Evolutionary conservation across 2,113 vertebrate species (phyloP).

Genomic region (Nasalis larvatus): DNA sequence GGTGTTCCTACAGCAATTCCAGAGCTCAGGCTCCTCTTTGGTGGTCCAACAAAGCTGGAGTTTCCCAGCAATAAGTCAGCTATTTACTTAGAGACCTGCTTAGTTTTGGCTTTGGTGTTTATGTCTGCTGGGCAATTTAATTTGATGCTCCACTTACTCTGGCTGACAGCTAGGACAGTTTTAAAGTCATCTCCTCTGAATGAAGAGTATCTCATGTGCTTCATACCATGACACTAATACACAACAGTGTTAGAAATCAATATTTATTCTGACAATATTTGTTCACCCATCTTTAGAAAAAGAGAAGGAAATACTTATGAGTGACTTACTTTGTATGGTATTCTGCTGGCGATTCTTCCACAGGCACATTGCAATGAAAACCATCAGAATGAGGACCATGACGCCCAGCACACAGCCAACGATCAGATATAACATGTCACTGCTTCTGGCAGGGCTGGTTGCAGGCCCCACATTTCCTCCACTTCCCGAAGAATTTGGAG

Average conservation of each 20-base stretch:
- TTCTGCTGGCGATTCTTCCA: slow-evolving; percentile 96
- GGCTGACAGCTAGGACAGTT: slow-evolving; percentile 29
- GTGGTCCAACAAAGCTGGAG: slow-evolving; percentile 36
- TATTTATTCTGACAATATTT: slow-evolving; percentile 37
- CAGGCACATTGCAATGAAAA: slow-evolving; percentile 96
- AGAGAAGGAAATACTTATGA: not conserved
- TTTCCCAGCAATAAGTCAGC: slow-evolving; percentile 42
- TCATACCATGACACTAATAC: not conserved
- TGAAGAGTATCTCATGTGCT: not conserved
- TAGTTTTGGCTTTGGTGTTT: slow-evolving; percentile 51
- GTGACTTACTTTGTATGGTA: slow-evolving; percentile 92
- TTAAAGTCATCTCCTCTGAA: slow-evolving; percentile 43
- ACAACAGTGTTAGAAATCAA: not conserved
- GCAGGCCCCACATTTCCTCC: slow-evolving; percentile 67
- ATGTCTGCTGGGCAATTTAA: slow-evolving; percentile 57
- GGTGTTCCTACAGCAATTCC: not conserved
- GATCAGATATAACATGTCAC: slow-evolving; percentile 93
- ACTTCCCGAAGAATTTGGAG: slow-evolving; percentile 52
- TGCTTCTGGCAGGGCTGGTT: slow-evolving; percentile 77
- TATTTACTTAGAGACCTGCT: slow-evolving; percentile 50
- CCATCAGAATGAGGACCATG: slow-evolving; percentile 96
- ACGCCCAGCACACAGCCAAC: slow-evolving; percentile 94
- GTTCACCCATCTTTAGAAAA: not conserved
- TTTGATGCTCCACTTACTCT: slow-evolving; percentile 52
- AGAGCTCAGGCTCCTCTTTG: not conserved